These are phyloP conservation scores for Episyrphus balteatus DNA, from an alignment of 1,140 invertebrate genomes.

Conservation along the genomic window DNA sequence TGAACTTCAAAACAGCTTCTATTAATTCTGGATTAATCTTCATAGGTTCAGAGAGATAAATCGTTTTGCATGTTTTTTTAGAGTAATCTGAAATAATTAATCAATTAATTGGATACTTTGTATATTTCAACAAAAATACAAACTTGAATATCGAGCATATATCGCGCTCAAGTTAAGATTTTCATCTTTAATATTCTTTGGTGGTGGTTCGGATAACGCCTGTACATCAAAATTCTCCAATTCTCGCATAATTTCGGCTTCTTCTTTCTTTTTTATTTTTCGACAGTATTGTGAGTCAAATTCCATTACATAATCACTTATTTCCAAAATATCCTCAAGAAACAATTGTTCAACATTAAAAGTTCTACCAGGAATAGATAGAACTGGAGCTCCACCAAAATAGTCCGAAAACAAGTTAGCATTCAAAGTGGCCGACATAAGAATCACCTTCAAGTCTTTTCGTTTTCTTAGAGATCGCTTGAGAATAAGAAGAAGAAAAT, in stretches of 20 bases:
- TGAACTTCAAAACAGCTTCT: conserved; percentile 51
- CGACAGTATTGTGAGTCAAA: conserved; percentile 56
- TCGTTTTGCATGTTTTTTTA: conserved; percentile 54
- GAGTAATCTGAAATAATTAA: conserved; percentile 39
- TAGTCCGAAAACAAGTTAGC: conserved; percentile 67
- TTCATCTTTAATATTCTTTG: conserved; percentile 53
- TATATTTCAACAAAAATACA: conserved; percentile 5
- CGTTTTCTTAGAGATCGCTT: conserved; percentile 56
- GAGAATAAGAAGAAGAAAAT: conserved; percentile 72
- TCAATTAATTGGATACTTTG: neutral
- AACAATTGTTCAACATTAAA: conserved; percentile 72
- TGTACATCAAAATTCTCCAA: conserved; percentile 49
- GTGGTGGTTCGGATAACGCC: conserved; percentile 40
- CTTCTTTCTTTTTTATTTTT: conserved; percentile 46
- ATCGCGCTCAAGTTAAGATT: conserved; percentile 53
- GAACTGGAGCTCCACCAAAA: conserved; percentile 56
- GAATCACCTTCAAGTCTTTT: conserved; percentile 64
- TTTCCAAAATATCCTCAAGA: conserved; percentile 64
- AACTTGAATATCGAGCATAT: conserved; percentile 45
- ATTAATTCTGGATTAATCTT: conserved; percentile 73
- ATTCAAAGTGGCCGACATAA: conserved; percentile 83
- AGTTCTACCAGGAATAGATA: conserved; percentile 67
- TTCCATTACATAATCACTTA: conserved; percentile 55
- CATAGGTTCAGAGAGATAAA: conserved; percentile 64
- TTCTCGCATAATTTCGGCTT: conserved; percentile 25